Evolutionary conservation across 2,797 vertebrate genomes (phyloP).

Genomic region (Stomatorhinus walkeri): DNA sequence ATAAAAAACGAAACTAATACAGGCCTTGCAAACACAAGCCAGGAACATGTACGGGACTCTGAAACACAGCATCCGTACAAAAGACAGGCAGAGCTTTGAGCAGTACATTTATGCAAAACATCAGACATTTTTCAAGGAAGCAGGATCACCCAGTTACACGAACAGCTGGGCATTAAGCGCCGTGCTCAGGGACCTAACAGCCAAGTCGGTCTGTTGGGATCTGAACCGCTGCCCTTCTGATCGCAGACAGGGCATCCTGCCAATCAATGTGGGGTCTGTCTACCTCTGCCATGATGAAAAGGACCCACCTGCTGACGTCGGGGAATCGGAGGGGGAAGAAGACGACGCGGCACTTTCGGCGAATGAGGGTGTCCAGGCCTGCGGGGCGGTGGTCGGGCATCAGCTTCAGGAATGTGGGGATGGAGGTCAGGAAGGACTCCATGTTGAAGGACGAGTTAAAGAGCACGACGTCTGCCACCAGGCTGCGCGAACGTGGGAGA

Average conservation of each 20-base stretch:
- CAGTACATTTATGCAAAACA: neutral
- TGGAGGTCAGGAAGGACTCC: conserved; percentile 81
- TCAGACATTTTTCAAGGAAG: neutral
- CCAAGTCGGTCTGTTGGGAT: neutral
- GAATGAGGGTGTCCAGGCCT: conserved; percentile 74
- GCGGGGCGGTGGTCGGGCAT: conserved; percentile 87
- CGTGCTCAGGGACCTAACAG: neutral
- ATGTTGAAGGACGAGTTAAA: conserved; percentile 94
- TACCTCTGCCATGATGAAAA: neutral
- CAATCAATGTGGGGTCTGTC: conserved; percentile 38
- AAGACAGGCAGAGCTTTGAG: conserved; percentile 26
- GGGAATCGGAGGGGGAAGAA: conserved; percentile 84
- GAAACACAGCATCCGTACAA: conserved; percentile 38
- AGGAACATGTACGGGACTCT: conserved; percentile 37
- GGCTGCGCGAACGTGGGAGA: conserved; percentile 54
- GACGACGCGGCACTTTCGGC: conserved; percentile 79
- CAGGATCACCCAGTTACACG: neutral
- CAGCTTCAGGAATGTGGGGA: conserved; percentile 78
- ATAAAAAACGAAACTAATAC: neutral
- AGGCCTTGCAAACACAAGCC: neutral
- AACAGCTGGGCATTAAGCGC: neutral
- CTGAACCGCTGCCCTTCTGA: neutral
- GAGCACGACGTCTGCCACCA: conserved; percentile 80
- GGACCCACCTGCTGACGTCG: conserved; percentile 76
- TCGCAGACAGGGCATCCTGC: neutral